A percentile compares a stretch with the other conserved stretches of the same genome.
phyloP scores from a whole-genome alignment of 2,113 vertebrate genomes.

The Rhinichthys klamathensis region DNA sequence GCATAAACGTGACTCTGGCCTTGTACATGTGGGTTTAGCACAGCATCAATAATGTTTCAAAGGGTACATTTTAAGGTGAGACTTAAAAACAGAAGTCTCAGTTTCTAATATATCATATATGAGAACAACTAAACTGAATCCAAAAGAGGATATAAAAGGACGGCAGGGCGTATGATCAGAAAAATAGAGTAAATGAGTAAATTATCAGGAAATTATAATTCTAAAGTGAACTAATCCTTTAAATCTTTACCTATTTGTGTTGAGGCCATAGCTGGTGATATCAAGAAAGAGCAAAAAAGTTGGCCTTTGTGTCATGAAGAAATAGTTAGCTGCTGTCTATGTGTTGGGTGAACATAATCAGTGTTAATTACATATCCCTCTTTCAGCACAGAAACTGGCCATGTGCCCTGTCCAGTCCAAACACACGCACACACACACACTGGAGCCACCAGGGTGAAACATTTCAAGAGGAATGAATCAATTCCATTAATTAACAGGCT shows the following conservation, averaged over 20 bases:
- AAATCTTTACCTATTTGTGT: neutral
- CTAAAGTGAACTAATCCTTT: too few relatives aligned
- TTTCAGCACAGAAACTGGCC: slow-evolving; percentile 11
- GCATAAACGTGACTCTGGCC: neutral
- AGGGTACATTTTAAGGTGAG: too few relatives aligned
- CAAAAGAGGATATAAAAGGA: too few relatives aligned
- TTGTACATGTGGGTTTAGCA: slow-evolving; percentile 9
- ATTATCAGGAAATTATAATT: too few relatives aligned
- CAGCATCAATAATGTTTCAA: neutral
- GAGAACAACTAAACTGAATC: too few relatives aligned
- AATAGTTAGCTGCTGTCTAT: neutral
- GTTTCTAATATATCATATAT: too few relatives aligned
- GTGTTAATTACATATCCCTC: neutral
- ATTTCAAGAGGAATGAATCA: slow-evolving; percentile 6
- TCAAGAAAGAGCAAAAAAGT: neutral
- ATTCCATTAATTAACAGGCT: slow-evolving; percentile 7
- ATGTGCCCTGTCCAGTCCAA: slow-evolving; percentile 6
- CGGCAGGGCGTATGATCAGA: too few relatives aligned
- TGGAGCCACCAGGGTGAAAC: slow-evolving; percentile 12
- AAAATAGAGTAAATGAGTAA: too few relatives aligned
- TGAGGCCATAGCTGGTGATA: neutral
- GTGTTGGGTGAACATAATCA: neutral
- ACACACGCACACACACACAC: slow-evolving; percentile 36
- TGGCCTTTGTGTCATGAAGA: neutral
- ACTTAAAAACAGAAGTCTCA: too few relatives aligned